Percentiles rank a stretch among this genome's conserved stretches.
These are phyloP conservation scores for Wiebesia pumilae DNA, from an alignment of 1,140 invertebrate species.

Conservation along the genomic window DNA sequence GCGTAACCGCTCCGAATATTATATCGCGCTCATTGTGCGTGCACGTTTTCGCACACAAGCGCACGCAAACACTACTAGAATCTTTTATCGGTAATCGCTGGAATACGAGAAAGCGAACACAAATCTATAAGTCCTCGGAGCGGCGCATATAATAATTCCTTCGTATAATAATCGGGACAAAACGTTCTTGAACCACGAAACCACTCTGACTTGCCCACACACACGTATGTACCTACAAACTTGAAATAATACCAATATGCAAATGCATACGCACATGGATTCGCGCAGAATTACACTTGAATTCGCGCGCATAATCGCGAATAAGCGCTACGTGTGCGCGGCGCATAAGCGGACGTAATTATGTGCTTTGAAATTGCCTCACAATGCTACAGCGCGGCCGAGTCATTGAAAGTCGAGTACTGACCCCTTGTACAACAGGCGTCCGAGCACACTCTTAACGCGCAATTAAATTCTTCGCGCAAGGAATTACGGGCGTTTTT, in stretches of 20 bases:
- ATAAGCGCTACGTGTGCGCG: not conserved
- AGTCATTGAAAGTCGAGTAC: slow-evolving; percentile 47
- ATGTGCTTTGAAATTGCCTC: slow-evolving; percentile 24
- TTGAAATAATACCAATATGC: not conserved
- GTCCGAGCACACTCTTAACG: slow-evolving; percentile 37
- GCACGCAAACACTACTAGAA: not conserved
- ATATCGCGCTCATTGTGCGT: not conserved
- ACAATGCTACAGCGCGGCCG: not conserved
- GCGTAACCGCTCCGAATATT: not conserved
- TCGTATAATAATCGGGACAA: no score
- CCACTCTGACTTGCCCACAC: not conserved
- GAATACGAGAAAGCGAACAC: no score
- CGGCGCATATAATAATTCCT: not conserved
- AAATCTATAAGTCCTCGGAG: no score
- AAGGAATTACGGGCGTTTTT: no score
- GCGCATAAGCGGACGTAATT: not conserved
- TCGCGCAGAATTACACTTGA: not conserved
- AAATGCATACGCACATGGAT: not conserved
- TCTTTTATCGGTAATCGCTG: not conserved
- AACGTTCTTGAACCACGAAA: not conserved
- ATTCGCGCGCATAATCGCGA: not conserved
- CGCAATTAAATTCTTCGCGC: slow-evolving; percentile 52
- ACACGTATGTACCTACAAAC: not conserved
- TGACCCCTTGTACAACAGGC: not conserved
- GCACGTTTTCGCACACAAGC: no score